These are phyloP conservation scores for Dorcus parallelipipedus DNA, from an alignment of 2,888 invertebrate species.

Conservation along the genomic window DNA sequence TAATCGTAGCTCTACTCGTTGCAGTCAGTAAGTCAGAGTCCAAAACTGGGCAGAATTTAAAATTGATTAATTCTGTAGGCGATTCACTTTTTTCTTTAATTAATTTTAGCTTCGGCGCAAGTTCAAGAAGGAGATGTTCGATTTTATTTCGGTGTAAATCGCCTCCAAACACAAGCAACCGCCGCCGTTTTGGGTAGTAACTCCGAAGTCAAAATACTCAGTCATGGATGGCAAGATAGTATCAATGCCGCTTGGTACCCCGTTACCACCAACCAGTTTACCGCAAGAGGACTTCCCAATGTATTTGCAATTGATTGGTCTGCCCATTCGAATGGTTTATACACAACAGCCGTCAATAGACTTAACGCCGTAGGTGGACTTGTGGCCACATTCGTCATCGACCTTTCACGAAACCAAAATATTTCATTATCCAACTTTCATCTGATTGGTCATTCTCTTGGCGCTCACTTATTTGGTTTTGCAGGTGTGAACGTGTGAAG, in stretches of 20 bases:
- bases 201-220: slow-evolving; percentile 17
- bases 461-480: slow-evolving; percentile 39
- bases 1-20: too few species aligned
- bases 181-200: too few species aligned
- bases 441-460: slow-evolving; percentile 42
- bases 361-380: slow-evolving; percentile 33
- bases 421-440: slow-evolving; percentile 30
- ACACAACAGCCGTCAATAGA: slow-evolving; percentile 15
- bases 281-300: slow-evolving; percentile 8
- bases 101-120: too few species aligned
- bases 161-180: too few species aligned
- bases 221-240: slow-evolving; percentile 21
- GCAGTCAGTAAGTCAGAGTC: too few species aligned
- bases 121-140: too few species aligned
- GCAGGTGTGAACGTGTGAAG: slow-evolving; percentile 47
- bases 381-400: slow-evolving; percentile 29
- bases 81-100: too few species aligned
- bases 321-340: slow-evolving; percentile 20
- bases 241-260: slow-evolving; percentile 19
- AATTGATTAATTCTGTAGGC: too few species aligned
- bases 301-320: slow-evolving; percentile 15
- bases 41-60: too few species aligned
- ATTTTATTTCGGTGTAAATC: too few species aligned
- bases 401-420: slow-evolving; percentile 11
- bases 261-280: slow-evolving; percentile 17